Base-by-base conservation (phyloP, 2,113 vertebrate species). In the Carettochelys insculpta region DNA sequence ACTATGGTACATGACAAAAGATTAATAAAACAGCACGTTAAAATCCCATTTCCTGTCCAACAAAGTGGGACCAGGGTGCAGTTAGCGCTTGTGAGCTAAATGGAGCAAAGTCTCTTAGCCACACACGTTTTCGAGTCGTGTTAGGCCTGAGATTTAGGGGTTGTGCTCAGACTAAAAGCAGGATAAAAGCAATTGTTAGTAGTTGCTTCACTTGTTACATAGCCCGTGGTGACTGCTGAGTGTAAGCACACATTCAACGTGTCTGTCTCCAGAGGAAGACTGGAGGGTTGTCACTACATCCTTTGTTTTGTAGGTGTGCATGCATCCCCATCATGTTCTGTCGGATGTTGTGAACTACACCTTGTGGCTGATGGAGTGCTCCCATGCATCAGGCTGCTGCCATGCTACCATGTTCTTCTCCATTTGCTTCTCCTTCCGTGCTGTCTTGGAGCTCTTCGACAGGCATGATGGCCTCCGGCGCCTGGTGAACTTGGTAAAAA, bases 361-460 rank as follows among this genome's bases (percentile, higher is more conserved):
- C 3, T 97, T 99, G 79, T 99, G 99, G 99, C 97, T 99, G 85
- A 98, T 99, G 98, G 99, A 99, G 88, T 99, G 99, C 94, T 99
- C 99, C 53, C 99, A 99, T 1, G 99, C 99, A n/a, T 99, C 99
- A 0, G 99, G 99, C 87, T 99, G 99, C 97, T 99, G 99, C 97
- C 99, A 99, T 53, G 99, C 99, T 90, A 99, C 99, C 93, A 99
- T 99, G 99, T 99, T 99, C 97, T 99, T 99, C 97, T 99, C 99
- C 89, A 99, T 99, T 96, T 99, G 99, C 94, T 99, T 99, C 96
- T 99, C 99, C 58, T 99, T 99, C 95, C 99, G 99, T 38, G 99
- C 99, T 6, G 98, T 99, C 48, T 97, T 99, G 92, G 99, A 99
- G 92, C 99, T 99, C 78, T 99, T 99, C 47, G 99, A 99, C 97